phyloP scores from a whole-genome alignment of 1,140 invertebrate species.

The Ostrea denselamellosa region DNA sequence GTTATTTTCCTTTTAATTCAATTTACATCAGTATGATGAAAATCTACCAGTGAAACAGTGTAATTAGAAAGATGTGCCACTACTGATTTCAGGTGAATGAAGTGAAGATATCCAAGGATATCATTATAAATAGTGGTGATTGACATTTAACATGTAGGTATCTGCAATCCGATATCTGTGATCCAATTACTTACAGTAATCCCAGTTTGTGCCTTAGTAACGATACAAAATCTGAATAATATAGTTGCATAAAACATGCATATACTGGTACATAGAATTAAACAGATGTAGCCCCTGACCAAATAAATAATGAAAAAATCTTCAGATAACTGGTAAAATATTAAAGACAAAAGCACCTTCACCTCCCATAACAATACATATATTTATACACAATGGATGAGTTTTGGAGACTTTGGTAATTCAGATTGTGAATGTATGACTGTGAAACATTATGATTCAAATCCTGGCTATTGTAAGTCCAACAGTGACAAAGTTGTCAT shows the following conservation, averaged over 20 bases:
- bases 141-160: slow-evolving; percentile 16
- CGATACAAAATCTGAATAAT: slow-evolving; percentile 22
- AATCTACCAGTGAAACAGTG: background rate
- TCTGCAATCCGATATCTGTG: slow-evolving; percentile 9
- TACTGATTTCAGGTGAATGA: background rate
- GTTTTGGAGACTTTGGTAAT: no score
- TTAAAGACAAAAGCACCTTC: background rate
- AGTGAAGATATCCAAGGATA: slow-evolving; percentile 11
- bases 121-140: background rate
- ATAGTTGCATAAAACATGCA: background rate
- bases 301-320: background rate
- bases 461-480: no score
- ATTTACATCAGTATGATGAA: background rate
- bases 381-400: no score
- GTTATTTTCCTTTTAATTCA: background rate
- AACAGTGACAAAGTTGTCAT: no score
- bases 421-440: no score
- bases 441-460: no score
- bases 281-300: background rate
- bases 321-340: background rate
- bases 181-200: slow-evolving; percentile 24
- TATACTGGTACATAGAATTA: background rate
- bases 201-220: slow-evolving; percentile 7
- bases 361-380: background rate
- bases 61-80: background rate